Conservation (phyloP, 2,113 vertebrate species). For the Chelonoidis abingdonii region DNA sequence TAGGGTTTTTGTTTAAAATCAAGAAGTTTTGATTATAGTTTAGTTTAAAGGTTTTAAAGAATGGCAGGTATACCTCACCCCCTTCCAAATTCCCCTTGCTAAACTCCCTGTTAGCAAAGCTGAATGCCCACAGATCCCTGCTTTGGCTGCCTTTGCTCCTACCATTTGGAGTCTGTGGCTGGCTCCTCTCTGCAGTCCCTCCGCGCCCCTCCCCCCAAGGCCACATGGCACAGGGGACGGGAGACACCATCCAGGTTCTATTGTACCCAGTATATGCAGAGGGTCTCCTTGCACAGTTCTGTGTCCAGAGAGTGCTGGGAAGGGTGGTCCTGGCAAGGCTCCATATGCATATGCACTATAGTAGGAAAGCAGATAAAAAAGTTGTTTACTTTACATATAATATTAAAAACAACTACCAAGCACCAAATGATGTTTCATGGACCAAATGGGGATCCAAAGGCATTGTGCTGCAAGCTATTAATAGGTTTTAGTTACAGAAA, state of each 20-base stretch:
- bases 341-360: background rate
- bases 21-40: too few species aligned
- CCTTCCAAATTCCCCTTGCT: too few species aligned
- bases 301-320: background rate
- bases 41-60: too few species aligned
- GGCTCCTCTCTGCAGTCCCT: background rate
- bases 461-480: background rate
- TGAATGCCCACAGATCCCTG: background rate
- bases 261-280: background rate
- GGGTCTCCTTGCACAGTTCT: background rate
- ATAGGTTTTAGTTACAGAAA: background rate
- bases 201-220: fast-evolving
- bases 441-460: constrained; percentile 16
- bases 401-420: background rate
- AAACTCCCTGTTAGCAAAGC: too few species aligned
- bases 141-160: background rate
- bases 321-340: background rate
- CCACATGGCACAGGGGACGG: background rate
- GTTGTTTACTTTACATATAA: background rate
- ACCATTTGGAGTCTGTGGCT: background rate
- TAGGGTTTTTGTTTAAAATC: too few species aligned
- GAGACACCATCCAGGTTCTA: background rate
- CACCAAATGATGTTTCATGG: background rate
- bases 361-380: background rate
- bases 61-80: too few species aligned